Base-by-base conservation (phyloP, 1,140 invertebrate species). In the Drosophila arawakana region DNA sequence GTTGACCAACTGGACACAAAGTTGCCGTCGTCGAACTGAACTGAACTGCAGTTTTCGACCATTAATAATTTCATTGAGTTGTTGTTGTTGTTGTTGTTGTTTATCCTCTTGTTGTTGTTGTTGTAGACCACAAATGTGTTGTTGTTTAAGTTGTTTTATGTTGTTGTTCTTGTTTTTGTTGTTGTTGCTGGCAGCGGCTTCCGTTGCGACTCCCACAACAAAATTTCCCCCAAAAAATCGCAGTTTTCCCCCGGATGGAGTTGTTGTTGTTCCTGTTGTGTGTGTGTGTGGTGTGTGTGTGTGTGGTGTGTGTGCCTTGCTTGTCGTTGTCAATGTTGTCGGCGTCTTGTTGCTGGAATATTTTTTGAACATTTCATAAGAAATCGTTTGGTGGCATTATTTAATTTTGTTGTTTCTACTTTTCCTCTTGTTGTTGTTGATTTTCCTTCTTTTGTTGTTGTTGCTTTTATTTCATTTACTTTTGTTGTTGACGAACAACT, bases 41-140 rank as follows among this genome's bases (percentile, higher is more conserved):
- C 9, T 37, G 55, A 71, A 59, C 73, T 82, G 83, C 83, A 86
- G 71, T 82, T 82, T 74, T 77, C 71, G 82, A 82, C 80, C 83
- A 86, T 88, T 86, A 86, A 86, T 86, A 86, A 88, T 86, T 86
- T 82, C 76, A 86, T 86, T 86, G 83, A 76, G 18, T 21, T 21
- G 0, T 21, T 21, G 18, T 21, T 21, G 18, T 21, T 21, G 18
- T 58, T 13, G 43, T 60, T 54, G 59, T 66, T 54, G 10, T 60
- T 73, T 7, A 7, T 46, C 34, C 11, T 47, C 39, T n/a, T 63
- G 46, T 47, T 34, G 60, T 46, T 57, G 43, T 30, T 67, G 41
- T 44, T 41, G 37, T 13, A 41, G 35, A 57, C 35, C 43, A 44
- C 34, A 55, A n/a, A 43, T 46, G 41, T 66, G n/a, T 60, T 65